A percentile compares a stretch with the other conserved stretches of the same genome.
Conservation (phyloP, 2,888 invertebrate genomes). For the Pseudanteris insignis region DNA sequence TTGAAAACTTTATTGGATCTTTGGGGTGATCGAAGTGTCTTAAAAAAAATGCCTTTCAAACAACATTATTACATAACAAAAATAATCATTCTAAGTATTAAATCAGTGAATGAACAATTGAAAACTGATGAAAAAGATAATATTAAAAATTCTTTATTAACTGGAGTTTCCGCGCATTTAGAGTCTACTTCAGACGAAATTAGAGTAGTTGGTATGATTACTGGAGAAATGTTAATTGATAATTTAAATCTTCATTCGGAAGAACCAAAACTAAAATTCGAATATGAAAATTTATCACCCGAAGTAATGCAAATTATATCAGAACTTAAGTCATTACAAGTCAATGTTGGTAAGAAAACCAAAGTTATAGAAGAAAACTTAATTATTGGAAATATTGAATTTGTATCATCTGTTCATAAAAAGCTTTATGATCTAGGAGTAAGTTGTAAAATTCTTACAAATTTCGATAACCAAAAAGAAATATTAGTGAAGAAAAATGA, state of each 20-base stretch:
- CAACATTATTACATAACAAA: conserved; percentile 79
- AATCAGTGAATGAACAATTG: conserved; percentile 64
- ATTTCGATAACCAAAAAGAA: not conserved
- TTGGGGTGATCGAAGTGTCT: conserved; percentile 76
- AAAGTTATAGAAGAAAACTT: conserved; percentile 8
- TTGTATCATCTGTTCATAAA: conserved; percentile 49
- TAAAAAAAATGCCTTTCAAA: conserved; percentile 72
- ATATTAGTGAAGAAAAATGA: too few relatives aligned
- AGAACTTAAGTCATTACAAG: conserved; percentile 61
- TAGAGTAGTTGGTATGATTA: conserved; percentile 78
- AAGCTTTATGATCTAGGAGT: conserved; percentile 55
- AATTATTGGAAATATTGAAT: conserved; percentile 45
- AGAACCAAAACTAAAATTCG: conserved; percentile 72
- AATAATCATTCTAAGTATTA: conserved; percentile 71
- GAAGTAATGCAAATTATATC: conserved; percentile 68
- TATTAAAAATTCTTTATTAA: conserved; percentile 70
- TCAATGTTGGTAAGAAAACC: not conserved
- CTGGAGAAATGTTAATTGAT: conserved; percentile 72
- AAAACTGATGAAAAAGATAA: conserved; percentile 53
- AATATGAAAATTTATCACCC: conserved; percentile 70
- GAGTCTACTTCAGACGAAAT: conserved; percentile 72
- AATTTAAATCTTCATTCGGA: conserved; percentile 62
- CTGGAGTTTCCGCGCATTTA: conserved; percentile 77
- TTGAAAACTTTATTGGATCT: conserved; percentile 70
- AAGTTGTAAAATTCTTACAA: conserved; percentile 49